Evolutionary conservation across 2,888 invertebrate genomes (phyloP), one percentile per base, ranked within the genome.

Genomic region (Cryptosula pallasiana): DNA sequence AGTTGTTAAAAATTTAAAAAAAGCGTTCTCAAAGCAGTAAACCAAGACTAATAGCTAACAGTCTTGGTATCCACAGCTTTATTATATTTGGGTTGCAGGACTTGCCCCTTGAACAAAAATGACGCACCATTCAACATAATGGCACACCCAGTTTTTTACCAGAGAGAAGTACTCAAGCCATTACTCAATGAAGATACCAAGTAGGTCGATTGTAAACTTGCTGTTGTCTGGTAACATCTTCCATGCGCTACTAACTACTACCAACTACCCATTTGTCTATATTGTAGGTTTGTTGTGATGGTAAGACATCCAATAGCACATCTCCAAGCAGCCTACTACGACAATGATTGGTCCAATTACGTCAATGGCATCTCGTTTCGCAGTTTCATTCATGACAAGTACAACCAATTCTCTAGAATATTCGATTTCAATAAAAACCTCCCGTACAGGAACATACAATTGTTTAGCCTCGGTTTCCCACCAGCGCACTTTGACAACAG

Each of bases 251-350:
- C n/a, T n/a, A n/a, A n/a, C n/a, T n/a, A n/a, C n/a, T n/a, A n/a
- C n/a, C n/a, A 16, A 45, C 57, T 5, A 57, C n/a, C n/a, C 5
- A 23, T 57, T 5, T 25, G 13, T 57, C 5, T 57, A 57, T 57
- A 57, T 57, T 57, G 20, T 23, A 57, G 57, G n/a, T 57, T 57
- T n/a, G 25, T 63, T 9, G 9, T 63, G 27, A 13, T 63, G 32
- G 5, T 32, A 63, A 2, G 63, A 5, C 63, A 63, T 27, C 63
- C 63, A 32, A 32, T 63, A 13, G 25, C 27, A 16, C 32, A 63
- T 34, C 63, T 63, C 5, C 63, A 63, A 34, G 63, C 63, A 27
- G 2, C n/a, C 5, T 63, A 63, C n/a, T 63, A 63, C n/a, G 63
- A 63, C 34, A 63, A 63, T 32, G 63, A 63, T 29, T 63, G 63